Evolutionary conservation across 2,797 vertebrate species (phyloP).

Genomic region (Catamblyrhynchus diadema): DNA sequence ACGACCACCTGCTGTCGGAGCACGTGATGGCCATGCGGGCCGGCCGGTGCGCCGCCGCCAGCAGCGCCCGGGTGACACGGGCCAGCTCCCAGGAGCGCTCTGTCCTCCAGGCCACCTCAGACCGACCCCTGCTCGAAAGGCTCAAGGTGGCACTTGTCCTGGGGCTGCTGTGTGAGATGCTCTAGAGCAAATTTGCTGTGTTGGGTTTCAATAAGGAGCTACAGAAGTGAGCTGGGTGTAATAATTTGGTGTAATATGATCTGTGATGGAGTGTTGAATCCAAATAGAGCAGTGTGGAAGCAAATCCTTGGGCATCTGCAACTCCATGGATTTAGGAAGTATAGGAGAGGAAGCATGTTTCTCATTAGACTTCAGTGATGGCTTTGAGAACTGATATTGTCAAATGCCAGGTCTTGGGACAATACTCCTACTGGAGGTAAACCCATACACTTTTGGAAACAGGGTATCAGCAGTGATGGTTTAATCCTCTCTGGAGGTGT

Average conservation of each 20-base stretch:
- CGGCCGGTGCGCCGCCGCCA: conserved; percentile 73
- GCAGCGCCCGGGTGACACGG: conserved; percentile 75
- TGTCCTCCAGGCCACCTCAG: conserved; percentile 81
- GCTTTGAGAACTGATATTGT: neutral
- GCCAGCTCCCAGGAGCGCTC: conserved; percentile 74
- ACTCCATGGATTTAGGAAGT: neutral
- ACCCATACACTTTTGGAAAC: neutral
- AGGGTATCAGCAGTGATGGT: neutral
- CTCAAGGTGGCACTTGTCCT: conserved; percentile 80
- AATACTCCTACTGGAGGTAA: neutral
- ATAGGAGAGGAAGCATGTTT: neutral
- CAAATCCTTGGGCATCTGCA: neutral
- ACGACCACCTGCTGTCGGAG: conserved; percentile 91
- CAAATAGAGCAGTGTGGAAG: neutral
- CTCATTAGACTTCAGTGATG: neutral
- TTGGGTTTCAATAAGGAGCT: neutral
- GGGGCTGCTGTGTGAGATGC: neutral
- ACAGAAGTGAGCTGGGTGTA: neutral
- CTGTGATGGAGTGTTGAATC: neutral
- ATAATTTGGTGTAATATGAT: accelerated
- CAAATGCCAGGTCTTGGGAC: neutral
- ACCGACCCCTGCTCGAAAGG: conserved; percentile 85
- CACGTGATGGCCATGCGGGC: conserved; percentile 92
- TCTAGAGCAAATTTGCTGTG: neutral
- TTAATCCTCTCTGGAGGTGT: neutral